Evolutionary conservation across 2,113 vertebrate genomes (phyloP), one percentile per base, ranked within the genome.

Genomic region (Caretta caretta): DNA sequence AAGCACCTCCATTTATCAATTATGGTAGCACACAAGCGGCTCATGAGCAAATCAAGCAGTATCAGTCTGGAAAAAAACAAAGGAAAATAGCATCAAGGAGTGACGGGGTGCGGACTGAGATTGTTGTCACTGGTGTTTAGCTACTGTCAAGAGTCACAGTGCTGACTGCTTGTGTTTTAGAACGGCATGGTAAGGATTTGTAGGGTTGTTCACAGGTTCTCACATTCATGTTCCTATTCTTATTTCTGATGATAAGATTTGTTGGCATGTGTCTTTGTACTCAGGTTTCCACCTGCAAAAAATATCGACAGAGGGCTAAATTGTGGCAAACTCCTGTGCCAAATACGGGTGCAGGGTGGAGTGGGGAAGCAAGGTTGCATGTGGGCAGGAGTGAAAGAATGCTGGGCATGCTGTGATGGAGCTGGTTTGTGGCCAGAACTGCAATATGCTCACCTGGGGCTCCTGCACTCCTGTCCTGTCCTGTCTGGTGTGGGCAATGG

Each of bases 1-100:
- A 96, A 97, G 93, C 35, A 72, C 96, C 92, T 97, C 93, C 83
- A 53, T 85, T 82, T 93, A 96, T 98, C 97, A 93, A 80, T 97
- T 94, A 93, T 72, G 83, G 78, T 86, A 59, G 88, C 31, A 7
- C 80, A 59, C 78, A 94, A 97, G 72, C 97, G 91, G 94, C 94
- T 97, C 10, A 1, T 51, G 91, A 96, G 87, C 93, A 89, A 91
- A 95, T 88, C 90, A 92, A 57, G 95, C 91, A 75, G 90, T 91
- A 62, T 82, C 91, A 91, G 42, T 42, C 62, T 46, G 38, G 72
- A 76, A 93, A 69, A 54, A 50, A 83, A 72, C 88, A 62, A 75
- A 92, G 85, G 12, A 87, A 91, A 86, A 78, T 83, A 91, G 48
- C 83, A 93, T 90, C 75, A 96, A 96, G 97, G 92, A 90, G 65